Percentiles rank a stretch among this genome's conserved stretches.
phyloP scores from a whole-genome alignment of 2,888 invertebrate genomes.

The Lithophane leautieri region DNA sequence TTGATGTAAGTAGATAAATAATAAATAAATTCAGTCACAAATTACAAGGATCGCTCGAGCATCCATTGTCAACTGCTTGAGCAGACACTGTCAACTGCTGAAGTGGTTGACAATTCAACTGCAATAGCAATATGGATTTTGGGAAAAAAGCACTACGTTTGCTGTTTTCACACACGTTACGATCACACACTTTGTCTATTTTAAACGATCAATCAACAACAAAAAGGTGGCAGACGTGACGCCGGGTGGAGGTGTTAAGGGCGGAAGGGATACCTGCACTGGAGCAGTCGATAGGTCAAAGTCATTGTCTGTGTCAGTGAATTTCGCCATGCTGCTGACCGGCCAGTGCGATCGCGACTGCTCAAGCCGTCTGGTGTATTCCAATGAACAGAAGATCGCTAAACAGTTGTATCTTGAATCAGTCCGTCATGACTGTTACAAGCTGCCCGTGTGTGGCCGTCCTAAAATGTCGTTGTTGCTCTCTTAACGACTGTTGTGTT shows the following conservation, averaged over 20 bases:
- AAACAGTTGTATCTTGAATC: not conserved
- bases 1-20: not conserved
- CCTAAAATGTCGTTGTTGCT: constrained; percentile 56
- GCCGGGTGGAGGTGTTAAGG: no score
- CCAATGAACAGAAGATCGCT: not conserved
- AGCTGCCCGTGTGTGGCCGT: not conserved
- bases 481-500: constrained; percentile 60
- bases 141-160: no score
- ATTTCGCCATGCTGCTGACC: not conserved
- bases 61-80: not conserved
- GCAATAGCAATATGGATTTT: not conserved
- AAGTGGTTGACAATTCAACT: not conserved
- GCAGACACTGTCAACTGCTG: not conserved
- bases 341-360: not conserved
- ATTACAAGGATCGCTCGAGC: not conserved
- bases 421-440: not conserved
- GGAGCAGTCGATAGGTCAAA: not conserved
- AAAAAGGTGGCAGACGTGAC: no score
- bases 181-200: not conserved
- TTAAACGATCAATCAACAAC: not conserved
- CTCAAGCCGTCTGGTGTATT: not conserved
- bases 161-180: not conserved
- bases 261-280: not conserved
- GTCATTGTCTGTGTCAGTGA: no score
- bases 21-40: not conserved